These are phyloP conservation scores for Agapostemon virescens DNA, from an alignment of 2,888 invertebrate genomes.

Conservation along the genomic window DNA sequence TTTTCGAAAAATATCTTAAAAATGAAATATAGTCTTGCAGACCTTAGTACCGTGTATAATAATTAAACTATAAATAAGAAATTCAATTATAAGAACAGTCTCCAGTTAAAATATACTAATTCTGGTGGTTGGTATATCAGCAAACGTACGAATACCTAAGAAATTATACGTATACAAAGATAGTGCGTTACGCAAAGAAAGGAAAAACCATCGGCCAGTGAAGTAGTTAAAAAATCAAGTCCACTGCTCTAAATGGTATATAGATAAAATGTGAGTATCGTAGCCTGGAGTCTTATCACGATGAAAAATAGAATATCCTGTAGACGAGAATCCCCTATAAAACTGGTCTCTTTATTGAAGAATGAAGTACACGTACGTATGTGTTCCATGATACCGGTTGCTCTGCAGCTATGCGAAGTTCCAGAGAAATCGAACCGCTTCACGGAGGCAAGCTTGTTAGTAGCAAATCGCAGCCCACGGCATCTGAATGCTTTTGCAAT, in stretches of 20 bases:
- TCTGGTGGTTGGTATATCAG: background rate
- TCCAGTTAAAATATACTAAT: background rate
- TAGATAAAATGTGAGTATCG: background rate
- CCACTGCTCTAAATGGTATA: background rate
- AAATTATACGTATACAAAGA: background rate
- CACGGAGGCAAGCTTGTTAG: conserved; percentile 38
- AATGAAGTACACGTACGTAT: background rate
- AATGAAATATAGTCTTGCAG: no score
- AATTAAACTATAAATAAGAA: no score
- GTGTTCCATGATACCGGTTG: conserved; percentile 14
- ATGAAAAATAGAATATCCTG: background rate
- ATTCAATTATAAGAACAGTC: no score
- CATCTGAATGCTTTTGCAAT: conserved; percentile 44
- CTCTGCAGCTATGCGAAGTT: conserved; percentile 14
- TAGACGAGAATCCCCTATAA: background rate
- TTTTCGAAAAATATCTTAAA: no score
- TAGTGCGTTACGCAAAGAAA: background rate
- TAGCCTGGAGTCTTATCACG: background rate
- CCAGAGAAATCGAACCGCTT: conserved; percentile 44
- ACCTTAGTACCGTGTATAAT: no score
- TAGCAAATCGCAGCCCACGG: conserved; percentile 12
- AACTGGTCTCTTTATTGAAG: conserved; percentile 3
- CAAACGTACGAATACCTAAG: background rate
- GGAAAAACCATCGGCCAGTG: background rate
- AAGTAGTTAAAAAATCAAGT: background rate